Conservation (phyloP, 2,888 invertebrate genomes). For the Dorcus hopei region DNA sequence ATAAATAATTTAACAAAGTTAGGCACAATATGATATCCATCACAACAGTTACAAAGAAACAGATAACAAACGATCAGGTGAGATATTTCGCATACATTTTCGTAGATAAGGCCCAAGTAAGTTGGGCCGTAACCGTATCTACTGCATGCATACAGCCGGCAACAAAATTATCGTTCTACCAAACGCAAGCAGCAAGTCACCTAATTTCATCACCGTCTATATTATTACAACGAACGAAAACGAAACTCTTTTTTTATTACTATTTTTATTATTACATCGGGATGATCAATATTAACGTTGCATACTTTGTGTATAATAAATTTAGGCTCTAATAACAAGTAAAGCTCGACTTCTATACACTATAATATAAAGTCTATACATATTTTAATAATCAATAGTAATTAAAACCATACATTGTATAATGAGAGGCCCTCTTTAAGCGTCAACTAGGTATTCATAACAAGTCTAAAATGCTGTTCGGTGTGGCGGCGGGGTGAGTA, state of each 20-base stretch:
- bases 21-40: slow-evolving; percentile 36
- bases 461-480: slow-evolving; percentile 16
- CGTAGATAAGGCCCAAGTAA: too few relatives aligned
- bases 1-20: slow-evolving; percentile 31
- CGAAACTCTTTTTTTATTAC: neutral
- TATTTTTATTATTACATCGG: neutral
- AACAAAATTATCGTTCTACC: neutral
- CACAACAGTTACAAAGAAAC: slow-evolving; percentile 30
- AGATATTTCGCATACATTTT: too few relatives aligned
- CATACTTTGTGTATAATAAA: slow-evolving; percentile 6
- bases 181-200: neutral
- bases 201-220: slow-evolving; percentile 1
- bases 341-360: slow-evolving; percentile 18
- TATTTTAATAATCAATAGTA: slow-evolving; percentile 5
- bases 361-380: slow-evolving; percentile 12
- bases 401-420: neutral
- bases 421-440: slow-evolving; percentile 1
- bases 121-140: too few relatives aligned
- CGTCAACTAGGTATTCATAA: slow-evolving; percentile 1
- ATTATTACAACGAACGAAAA: neutral
- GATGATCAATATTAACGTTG: slow-evolving; percentile 1
- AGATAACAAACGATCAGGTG: slow-evolving; percentile 2
- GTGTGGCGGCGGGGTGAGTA: slow-evolving; percentile 11
- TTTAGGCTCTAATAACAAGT: slow-evolving; percentile 19
- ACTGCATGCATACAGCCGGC: neutral